Percentiles rank a stretch among this genome's conserved stretches.
phyloP scores from a whole-genome alignment of 2,888 invertebrate genomes.

The Caenorhabditis sp. region DNA sequence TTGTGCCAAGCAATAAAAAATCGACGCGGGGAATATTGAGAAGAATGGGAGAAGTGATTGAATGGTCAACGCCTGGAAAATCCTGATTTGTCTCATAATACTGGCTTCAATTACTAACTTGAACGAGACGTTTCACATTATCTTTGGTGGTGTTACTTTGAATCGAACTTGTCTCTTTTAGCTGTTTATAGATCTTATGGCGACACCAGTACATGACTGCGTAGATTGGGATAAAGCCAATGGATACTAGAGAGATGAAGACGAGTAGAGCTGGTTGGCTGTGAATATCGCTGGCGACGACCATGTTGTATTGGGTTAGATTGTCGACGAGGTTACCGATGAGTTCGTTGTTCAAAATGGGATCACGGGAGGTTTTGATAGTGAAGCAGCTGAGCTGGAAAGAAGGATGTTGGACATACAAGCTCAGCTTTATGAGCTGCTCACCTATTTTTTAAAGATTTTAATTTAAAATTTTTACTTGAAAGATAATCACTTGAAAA shows the following conservation, averaged over 20 bases:
- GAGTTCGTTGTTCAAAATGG: constrained; percentile 12
- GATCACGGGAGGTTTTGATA: constrained; percentile 2
- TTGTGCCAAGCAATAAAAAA: constrained; percentile 29
- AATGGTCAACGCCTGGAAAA: too few relatives aligned
- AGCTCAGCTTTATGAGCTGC: too few relatives aligned
- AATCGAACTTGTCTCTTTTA: constrained; percentile 25
- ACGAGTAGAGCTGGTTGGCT: constrained; percentile 19
- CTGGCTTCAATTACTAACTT: constrained; percentile 9
- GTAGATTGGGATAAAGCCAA: constrained; percentile 26
- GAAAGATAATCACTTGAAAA: too few relatives aligned
- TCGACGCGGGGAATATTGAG: constrained; percentile 33
- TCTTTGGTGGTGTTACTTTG: constrained; percentile 31
- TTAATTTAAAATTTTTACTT: too few relatives aligned
- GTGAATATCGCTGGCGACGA: constrained; percentile 21
- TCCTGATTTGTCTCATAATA: not conserved
- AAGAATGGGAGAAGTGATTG: constrained; percentile 32
- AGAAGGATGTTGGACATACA: too few relatives aligned
- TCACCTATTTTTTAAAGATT: too few relatives aligned
- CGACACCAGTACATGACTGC: constrained; percentile 38
- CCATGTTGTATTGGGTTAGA: constrained; percentile 24
- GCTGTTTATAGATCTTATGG: constrained; percentile 22
- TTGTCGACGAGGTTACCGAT: constrained; percentile 17
- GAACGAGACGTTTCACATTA: constrained; percentile 26
- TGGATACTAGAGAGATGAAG: constrained; percentile 10
- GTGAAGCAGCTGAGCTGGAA: constrained; percentile 14